phyloP scores from a whole-genome alignment of 1,140 invertebrate genomes.

The Procambarus virginalis region DNA sequence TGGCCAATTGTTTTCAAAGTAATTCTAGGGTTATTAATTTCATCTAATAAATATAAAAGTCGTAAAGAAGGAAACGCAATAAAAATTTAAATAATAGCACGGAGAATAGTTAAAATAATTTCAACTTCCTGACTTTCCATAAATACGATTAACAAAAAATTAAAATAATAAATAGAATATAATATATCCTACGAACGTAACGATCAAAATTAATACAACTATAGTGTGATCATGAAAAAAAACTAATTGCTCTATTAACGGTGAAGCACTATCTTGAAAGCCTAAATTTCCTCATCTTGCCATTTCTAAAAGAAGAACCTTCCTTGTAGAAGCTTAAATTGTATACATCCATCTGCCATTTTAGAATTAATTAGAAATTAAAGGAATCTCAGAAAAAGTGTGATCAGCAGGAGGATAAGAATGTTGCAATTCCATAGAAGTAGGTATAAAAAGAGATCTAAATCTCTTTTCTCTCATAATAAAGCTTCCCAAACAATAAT shows the following conservation, averaged over 20 bases:
- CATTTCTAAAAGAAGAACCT: slow-evolving; percentile 34
- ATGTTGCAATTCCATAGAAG: too few relatives aligned
- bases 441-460: too few relatives aligned
- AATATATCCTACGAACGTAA: slow-evolving; percentile 14
- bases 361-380: slow-evolving; percentile 76
- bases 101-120: too few relatives aligned
- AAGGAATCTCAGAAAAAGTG: slow-evolving; percentile 77
- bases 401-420: slow-evolving; percentile 76
- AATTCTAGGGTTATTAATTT: too few relatives aligned
- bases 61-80: too few relatives aligned
- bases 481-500: slow-evolving; percentile 1
- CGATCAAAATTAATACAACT: slow-evolving; percentile 7
- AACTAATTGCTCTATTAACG: slow-evolving; percentile 30
- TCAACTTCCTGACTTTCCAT: background rate
- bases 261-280: slow-evolving; percentile 15
- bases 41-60: too few relatives aligned
- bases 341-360: slow-evolving; percentile 67
- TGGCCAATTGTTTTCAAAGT: too few relatives aligned
- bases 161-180: background rate
- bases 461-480: too few relatives aligned
- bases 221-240: slow-evolving; percentile 23
- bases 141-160: background rate
- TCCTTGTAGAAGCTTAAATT: slow-evolving; percentile 30
- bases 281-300: slow-evolving; percentile 34
- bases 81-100: too few relatives aligned